A percentile compares a stretch with the other conserved stretches of the same genome.
These are phyloP conservation scores for Gallinago nigripennis DNA, from an alignment of 2,797 vertebrate genomes.

Conservation along the genomic window DNA sequence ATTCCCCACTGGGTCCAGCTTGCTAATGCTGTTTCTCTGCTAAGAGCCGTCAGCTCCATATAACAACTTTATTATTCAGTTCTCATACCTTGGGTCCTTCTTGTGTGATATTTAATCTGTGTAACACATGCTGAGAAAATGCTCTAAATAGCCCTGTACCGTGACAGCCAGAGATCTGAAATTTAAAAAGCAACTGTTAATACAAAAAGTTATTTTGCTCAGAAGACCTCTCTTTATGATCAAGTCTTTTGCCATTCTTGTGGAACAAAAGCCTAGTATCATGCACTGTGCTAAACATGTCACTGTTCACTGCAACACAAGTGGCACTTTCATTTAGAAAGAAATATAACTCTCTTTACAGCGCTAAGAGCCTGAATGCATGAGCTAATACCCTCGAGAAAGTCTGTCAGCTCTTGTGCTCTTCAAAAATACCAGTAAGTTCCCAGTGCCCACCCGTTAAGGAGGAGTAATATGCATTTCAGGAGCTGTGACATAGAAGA, in stretches of 20 bases:
- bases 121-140: slow-evolving; percentile 93
- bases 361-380: neutral
- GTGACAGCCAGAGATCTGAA: slow-evolving; percentile 91
- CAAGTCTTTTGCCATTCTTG: neutral
- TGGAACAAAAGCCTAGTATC: slow-evolving; percentile 3
- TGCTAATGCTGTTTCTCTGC: neutral
- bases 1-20: neutral
- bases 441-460: neutral
- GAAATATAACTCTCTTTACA: neutral
- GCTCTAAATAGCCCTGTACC: slow-evolving; percentile 91
- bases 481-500: neutral
- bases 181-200: slow-evolving; percentile 68
- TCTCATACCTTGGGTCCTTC: slow-evolving; percentile 84
- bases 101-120: slow-evolving; percentile 87
- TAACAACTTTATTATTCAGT: neutral
- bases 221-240: neutral
- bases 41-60: neutral
- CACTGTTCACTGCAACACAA: neutral
- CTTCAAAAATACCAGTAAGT: neutral
- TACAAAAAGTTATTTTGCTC: neutral
- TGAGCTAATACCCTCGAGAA: neutral
- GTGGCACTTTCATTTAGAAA: neutral
- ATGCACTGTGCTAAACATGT: neutral
- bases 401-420: neutral
- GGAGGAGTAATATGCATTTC: neutral